phyloP scores from a whole-genome alignment of 2,113 vertebrate species.

The Pyrgilauda ruficollis region DNA sequence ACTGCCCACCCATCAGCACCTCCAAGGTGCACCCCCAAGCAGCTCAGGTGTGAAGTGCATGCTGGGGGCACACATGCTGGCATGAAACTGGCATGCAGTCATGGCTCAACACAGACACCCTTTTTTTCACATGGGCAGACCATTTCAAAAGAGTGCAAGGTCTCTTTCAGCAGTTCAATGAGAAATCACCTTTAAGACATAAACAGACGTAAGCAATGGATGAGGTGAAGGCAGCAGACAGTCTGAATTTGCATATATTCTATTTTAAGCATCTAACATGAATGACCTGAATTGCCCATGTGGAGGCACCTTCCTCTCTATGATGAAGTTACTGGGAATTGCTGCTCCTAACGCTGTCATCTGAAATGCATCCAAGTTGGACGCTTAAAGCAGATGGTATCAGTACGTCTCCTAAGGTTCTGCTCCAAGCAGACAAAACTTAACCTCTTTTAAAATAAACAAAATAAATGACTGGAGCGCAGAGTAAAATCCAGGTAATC shows the following conservation, averaged over 20 bases:
- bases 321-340: background rate
- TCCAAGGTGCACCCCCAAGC: background rate
- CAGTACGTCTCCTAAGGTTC: background rate
- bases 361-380: conserved; percentile 44
- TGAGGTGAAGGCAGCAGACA: background rate
- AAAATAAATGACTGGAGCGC: background rate
- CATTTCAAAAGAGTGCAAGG: background rate
- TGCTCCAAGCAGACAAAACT: background rate
- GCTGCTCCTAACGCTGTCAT: background rate
- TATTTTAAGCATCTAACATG: conserved; percentile 20
- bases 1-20: background rate
- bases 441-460: background rate
- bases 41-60: background rate
- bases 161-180: background rate
- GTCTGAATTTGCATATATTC: background rate
- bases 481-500: background rate
- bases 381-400: conserved; percentile 54
- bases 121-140: background rate
- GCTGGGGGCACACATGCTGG: background rate
- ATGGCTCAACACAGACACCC: background rate
- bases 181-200: background rate
- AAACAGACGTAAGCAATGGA: background rate
- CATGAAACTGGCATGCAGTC: background rate
- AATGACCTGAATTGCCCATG: background rate
- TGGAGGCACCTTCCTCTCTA: conserved; percentile 27